A percentile compares a stretch with the other conserved stretches of the same genome.
phyloP scores from a whole-genome alignment of 2,797 vertebrate species.

The Mergus octosetaceus region DNA sequence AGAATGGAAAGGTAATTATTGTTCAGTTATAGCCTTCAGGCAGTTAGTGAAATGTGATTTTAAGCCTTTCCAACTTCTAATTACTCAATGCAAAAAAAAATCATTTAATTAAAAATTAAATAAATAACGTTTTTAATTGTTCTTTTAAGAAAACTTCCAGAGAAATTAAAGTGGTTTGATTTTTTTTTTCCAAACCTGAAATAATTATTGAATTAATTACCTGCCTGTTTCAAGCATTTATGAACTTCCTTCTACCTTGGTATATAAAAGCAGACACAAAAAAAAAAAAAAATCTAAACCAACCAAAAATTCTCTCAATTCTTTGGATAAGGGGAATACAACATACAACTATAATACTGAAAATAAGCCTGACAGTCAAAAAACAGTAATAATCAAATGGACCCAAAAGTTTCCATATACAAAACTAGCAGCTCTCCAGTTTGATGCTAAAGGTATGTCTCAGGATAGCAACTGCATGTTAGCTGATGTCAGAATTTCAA shows the following conservation, averaged over 20 bases:
- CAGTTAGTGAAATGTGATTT: neutral
- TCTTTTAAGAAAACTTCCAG: neutral
- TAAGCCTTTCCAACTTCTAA: neutral
- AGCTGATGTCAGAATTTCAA: slow-evolving; percentile 81
- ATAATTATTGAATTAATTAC: neutral
- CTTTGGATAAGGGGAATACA: neutral
- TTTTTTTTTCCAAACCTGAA: neutral
- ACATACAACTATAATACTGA: neutral
- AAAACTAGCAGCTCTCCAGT: neutral
- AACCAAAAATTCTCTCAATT: neutral
- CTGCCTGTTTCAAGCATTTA: neutral
- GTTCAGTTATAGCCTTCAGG: neutral
- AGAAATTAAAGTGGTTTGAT: neutral
- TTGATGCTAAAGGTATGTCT: slow-evolving; percentile 58
- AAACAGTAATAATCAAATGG: neutral
- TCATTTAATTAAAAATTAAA: neutral
- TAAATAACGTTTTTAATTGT: neutral
- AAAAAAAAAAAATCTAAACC: neutral
- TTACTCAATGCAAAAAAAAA: neutral
- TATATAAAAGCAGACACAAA: neutral
- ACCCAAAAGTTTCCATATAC: neutral
- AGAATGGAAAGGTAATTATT: neutral
- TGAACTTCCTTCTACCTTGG: neutral
- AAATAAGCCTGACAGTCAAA: neutral
- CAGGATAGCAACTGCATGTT: slow-evolving; percentile 84